Evolutionary conservation across 2,797 vertebrate species (phyloP).

Genomic region (Pantherophis alleghaniensis): DNA sequence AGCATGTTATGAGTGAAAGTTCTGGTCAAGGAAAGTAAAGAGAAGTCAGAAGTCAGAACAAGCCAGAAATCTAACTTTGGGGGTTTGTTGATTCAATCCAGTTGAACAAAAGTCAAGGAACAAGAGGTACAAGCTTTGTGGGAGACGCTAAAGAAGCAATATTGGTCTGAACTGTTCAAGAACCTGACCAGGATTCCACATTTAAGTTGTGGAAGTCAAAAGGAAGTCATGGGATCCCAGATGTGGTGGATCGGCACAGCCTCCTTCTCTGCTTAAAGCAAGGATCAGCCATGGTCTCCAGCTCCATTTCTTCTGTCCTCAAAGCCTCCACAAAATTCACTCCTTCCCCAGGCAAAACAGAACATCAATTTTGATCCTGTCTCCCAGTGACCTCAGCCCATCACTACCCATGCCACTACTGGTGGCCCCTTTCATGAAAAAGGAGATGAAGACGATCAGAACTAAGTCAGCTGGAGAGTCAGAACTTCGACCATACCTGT

Average conservation of each 20-base stretch:
- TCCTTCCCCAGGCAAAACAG: not conserved
- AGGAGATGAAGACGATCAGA: not conserved
- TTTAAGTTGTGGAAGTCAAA: not conserved
- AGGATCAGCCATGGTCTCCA: not conserved
- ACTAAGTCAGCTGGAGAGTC: too few species aligned
- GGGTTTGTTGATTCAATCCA: not conserved
- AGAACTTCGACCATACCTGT: not conserved
- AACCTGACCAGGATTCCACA: not conserved
- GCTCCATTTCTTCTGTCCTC: not conserved
- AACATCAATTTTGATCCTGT: not conserved
- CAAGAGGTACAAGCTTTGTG: not conserved
- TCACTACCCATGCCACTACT: not conserved
- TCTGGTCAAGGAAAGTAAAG: conserved; percentile 63
- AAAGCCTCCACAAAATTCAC: not conserved
- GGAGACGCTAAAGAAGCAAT: not conserved
- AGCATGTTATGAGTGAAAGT: conserved; percentile 98
- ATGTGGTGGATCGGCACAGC: too few species aligned
- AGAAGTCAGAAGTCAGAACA: not conserved
- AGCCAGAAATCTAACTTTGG: not conserved
- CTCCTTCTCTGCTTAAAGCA: not conserved
- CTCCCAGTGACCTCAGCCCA: not conserved
- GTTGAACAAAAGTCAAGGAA: too few species aligned
- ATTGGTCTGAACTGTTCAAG: not conserved
- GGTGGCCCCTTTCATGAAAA: not conserved
- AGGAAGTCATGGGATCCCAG: not conserved